Conservation (phyloP, 2,113 vertebrate species). For the Danionella cerebrum region DNA sequence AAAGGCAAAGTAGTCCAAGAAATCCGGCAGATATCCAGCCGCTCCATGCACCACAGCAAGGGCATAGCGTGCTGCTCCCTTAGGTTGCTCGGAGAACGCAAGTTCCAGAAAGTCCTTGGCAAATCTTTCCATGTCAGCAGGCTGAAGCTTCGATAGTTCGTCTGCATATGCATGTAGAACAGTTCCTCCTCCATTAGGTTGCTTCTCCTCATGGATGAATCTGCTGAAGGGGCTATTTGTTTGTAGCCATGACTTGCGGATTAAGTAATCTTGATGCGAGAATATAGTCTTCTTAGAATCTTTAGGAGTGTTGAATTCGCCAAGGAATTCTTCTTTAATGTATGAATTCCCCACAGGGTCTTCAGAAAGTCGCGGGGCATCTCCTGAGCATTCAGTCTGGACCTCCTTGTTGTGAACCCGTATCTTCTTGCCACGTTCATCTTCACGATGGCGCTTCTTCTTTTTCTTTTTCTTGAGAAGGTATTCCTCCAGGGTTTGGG, state of each 20-base stretch:
- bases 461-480: slow-evolving; percentile 93
- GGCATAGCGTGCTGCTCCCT: slow-evolving; percentile 83
- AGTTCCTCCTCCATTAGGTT: slow-evolving; percentile 87
- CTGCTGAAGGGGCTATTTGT: slow-evolving; percentile 78
- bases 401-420: slow-evolving; percentile 86
- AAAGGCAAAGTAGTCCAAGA: slow-evolving; percentile 97
- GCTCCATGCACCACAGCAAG: slow-evolving; percentile 90
- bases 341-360: slow-evolving; percentile 56
- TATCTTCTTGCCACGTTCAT: slow-evolving; percentile 73
- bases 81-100: slow-evolving; percentile 85
- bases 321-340: slow-evolving; percentile 72
- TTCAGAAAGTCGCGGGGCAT: slow-evolving; percentile 50
- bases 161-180: slow-evolving; percentile 95
- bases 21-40: slow-evolving; percentile 91
- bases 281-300: slow-evolving; percentile 75
- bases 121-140: slow-evolving; percentile 85
- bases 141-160: slow-evolving; percentile 85
- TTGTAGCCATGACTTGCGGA: slow-evolving; percentile 85
- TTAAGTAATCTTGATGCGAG: slow-evolving; percentile 88
- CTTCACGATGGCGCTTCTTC: slow-evolving; percentile 89
- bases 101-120: slow-evolving; percentile 87
- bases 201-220: slow-evolving; percentile 89
- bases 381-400: slow-evolving; percentile 79
- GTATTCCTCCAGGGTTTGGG: slow-evolving; percentile 75
- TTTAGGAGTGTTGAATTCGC: slow-evolving; percentile 72